Base-by-base conservation (phyloP, 1,140 invertebrate genomes). In the Lordiphosa clarofinis region DNA sequence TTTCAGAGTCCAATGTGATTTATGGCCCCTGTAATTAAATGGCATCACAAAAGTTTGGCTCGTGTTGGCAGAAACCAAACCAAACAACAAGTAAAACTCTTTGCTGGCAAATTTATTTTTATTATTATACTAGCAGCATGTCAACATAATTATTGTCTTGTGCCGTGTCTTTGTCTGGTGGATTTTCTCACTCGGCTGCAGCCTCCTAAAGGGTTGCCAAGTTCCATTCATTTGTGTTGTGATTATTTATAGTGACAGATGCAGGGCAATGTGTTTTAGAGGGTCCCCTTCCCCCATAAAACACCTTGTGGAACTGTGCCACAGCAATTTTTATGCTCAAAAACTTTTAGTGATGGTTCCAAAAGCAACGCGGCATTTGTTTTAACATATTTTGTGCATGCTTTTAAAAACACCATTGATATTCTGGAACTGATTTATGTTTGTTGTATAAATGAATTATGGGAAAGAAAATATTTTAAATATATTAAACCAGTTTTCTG, bases 211-310 rank as follows among this genome's bases (percentile, higher is more conserved):
- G 76, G 76, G 76, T 64, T 81, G 72, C 75, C 64, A 82, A 82
- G 70, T 69, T 68, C 79, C 68, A 37, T 48, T 31, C 33, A 21
- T 49, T 47, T 60, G 35, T 55, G 47, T 67, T 58, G 52, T 39
- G 40, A 35, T 68, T 81, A 82, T 81, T 81, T 82, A 81, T 81
- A 76, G 76, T 66, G 67, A 76, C 76, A 81, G 68, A 81, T 81
- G 78, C 67, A 81, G 76, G 78, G 62, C 76, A 81, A 68, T 72
- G 61, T 61, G 64, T 81, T 69, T 42, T 39, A 33, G 15, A 37
- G 37, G 8, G n/a, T 28, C 39, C 12, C 4, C 8, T 5, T n/a
- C 12, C 24, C 15, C 44, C 42, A 35, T 48, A 46, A 50, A 52
- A 42, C 64, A 66, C 55, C 66, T 70, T 47, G 28, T 24, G 33